phyloP scores from a whole-genome alignment of 2,888 invertebrate species.

The Torymus tubicola region DNA sequence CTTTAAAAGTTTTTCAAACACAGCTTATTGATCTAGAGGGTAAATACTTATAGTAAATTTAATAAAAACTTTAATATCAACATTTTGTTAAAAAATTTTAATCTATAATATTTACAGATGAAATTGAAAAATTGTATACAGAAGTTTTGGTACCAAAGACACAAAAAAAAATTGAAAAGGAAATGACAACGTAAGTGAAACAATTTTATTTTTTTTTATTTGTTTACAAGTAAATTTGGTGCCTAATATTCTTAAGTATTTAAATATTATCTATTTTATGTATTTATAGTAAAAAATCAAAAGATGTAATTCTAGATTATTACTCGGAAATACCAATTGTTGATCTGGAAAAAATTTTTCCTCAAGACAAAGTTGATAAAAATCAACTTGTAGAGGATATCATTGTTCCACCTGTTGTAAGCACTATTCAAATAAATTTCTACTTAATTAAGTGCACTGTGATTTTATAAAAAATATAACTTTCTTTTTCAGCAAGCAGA shows the following conservation, averaged over 20 bases:
- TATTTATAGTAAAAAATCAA: neutral
- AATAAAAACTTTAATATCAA: neutral
- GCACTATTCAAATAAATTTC: no score
- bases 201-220: neutral
- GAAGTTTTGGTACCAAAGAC: neutral
- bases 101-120: constrained; percentile 1
- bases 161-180: neutral
- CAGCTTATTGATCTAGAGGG: constrained; percentile 6
- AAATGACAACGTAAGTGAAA: neutral
- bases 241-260: neutral
- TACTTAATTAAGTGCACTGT: no score
- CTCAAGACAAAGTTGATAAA: constrained; percentile 10
- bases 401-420: no score
- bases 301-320: neutral
- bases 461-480: no score
- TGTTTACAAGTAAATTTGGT: neutral
- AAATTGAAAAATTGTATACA: constrained; percentile 6
- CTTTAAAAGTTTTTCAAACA: constrained; percentile 17
- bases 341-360: constrained; percentile 5
- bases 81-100: neutral
- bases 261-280: neutral
- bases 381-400: neutral
- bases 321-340: neutral
- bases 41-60: neutral
- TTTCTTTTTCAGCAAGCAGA: no score